Conservation (phyloP, 2,888 invertebrate species). For the Cheilosia grossa region DNA sequence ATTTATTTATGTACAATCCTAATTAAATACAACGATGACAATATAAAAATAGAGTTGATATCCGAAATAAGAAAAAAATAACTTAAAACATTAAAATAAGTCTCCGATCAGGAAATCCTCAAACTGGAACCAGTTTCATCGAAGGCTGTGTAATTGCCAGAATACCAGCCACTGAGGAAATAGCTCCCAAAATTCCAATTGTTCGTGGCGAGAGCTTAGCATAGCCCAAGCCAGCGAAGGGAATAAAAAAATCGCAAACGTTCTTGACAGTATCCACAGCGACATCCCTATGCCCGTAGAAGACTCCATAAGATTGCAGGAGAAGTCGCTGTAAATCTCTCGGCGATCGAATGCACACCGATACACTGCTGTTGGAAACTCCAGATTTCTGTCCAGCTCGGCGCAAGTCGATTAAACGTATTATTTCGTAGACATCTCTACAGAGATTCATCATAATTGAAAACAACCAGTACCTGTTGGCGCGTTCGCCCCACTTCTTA, state of each 20-base stretch:
- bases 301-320: constrained; percentile 78
- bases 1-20: constrained; percentile 42
- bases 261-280: constrained; percentile 93
- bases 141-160: constrained; percentile 90
- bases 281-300: constrained; percentile 86
- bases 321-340: constrained; percentile 77
- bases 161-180: constrained; percentile 92
- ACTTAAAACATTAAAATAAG: constrained; percentile 5
- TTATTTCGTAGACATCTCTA: constrained; percentile 93
- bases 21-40: constrained; percentile 4
- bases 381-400: constrained; percentile 83
- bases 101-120: constrained; percentile 62
- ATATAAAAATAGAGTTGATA: constrained; percentile 24
- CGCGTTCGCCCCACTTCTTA: constrained; percentile 89
- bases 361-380: constrained; percentile 77
- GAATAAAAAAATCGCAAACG: constrained; percentile 93
- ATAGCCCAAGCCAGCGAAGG: constrained; percentile 91
- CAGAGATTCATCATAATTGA: constrained; percentile 91
- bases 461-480: constrained; percentile 93
- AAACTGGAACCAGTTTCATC: constrained; percentile 88
- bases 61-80: constrained; percentile 8
- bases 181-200: constrained; percentile 90
- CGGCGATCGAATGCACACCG: constrained; percentile 78
- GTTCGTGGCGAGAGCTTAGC: constrained; percentile 90
- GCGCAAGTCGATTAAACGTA: constrained; percentile 86